Base-by-base conservation (phyloP, 1,140 invertebrate genomes). In the Penaeus indicus region DNA sequence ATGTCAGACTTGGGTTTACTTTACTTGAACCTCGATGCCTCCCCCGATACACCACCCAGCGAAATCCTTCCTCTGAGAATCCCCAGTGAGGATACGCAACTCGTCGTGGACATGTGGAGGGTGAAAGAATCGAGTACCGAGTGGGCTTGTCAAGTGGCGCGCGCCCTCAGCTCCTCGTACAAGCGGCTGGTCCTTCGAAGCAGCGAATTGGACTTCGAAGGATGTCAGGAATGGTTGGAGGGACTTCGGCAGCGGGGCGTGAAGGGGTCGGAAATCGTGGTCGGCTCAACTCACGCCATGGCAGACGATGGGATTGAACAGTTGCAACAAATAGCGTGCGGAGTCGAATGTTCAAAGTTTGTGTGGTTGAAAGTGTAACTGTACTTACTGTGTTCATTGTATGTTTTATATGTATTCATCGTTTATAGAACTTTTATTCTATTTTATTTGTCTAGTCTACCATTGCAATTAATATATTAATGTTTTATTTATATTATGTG, bases 21-120 rank as follows among this genome's bases (percentile, higher is more conserved):
- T 4, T 88, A 88, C 25, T 47, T 88, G 19, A 88, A 88, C 75
- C 60, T 88, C 0, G 87, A 88, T 67, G 72, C 75, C 62, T 63
- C 81, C 38, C 25, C 81, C 10, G 64, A 54, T 1, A 84, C 75
- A 18, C 69, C 67, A 38, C 87, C 87, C 16, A 75, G 19, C 27
- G 16, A 60, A 25, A 13, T 88, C 63, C 72, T 75, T n/a, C 27
- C 72, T 38, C 81, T 88, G 3, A 78, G 27, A 27, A 72, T 84
- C 38, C 22, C 22, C 11, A 47, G 38, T 4, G 54, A 64, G 79
- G 7, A 60, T 8, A 60, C 77, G 27, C 18, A 61, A 7, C 61
- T 88, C 22, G 78, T 72, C 19, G 81, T 88, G 27, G 87, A 88
- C 63, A 77, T 88, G 1, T 88, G 87, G 87, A 84, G 69, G 62